Conservation (phyloP, 2,888 invertebrate genomes). For the Callosobruchus maculatus region DNA sequence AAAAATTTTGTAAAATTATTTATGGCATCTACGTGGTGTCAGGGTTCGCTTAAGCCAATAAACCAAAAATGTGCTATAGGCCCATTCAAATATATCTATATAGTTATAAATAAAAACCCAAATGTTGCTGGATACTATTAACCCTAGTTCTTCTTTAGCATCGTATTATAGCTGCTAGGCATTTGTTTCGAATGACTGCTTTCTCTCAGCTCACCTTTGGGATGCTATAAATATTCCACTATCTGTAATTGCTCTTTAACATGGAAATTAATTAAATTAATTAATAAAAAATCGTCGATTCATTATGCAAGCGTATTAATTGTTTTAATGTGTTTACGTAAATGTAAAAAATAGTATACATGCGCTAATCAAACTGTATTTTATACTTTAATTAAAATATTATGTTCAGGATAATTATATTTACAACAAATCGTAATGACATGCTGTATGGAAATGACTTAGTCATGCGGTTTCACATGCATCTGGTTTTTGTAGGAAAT, state of each 20-base stretch:
- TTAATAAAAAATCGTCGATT: not conserved
- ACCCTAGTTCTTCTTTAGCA: no score
- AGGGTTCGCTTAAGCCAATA: no score
- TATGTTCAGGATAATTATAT: not conserved
- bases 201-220: not conserved
- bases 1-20: no score
- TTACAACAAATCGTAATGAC: not conserved
- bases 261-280: not conserved
- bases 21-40: no score
- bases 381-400: not conserved
- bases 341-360: not conserved
- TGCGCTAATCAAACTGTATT: not conserved
- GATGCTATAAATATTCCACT: not conserved
- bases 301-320: not conserved
- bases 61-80: no score
- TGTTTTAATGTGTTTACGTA: constrained; percentile 1
- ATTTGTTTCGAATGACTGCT: not conserved
- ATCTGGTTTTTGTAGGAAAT: not conserved
- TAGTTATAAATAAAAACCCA: no score
- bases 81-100: no score
- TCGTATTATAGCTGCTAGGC: no score
- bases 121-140: no score
- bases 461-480: not conserved
- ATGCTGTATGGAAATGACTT: not conserved
- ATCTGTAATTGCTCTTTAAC: not conserved